Conservation (phyloP, 2,888 invertebrate species). For the Spodoptera exigua region DNA sequence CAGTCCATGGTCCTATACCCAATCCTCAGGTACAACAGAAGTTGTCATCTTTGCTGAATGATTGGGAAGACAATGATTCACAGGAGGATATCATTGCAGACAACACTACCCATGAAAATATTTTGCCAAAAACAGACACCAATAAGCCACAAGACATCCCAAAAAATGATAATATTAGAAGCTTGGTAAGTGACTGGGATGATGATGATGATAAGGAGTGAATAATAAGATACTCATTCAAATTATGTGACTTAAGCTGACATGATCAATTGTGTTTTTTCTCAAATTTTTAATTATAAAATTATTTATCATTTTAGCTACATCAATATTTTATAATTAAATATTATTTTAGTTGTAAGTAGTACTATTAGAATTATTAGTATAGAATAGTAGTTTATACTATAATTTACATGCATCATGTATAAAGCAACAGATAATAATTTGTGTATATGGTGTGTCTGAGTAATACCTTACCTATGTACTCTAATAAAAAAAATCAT, state of each 20-base stretch:
- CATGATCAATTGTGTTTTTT: conserved; percentile 3
- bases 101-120: conserved; percentile 19
- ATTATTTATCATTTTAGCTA: conserved; percentile 18
- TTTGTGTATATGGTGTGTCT: conserved; percentile 25
- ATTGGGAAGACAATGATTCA: conserved; percentile 87
- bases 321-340: conserved; percentile 30
- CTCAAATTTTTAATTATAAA: conserved; percentile 10
- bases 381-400: conserved; percentile 1
- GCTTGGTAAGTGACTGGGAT: conserved; percentile 87
- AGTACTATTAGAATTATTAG: conserved; percentile 43
- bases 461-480: conserved; percentile 1
- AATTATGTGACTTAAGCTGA: conserved; percentile 9
- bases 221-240: conserved; percentile 8
- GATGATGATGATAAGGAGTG: conserved; percentile 78
- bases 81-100: conserved; percentile 68
- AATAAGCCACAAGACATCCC: conserved; percentile 42
- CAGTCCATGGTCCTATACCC: conserved; percentile 42
- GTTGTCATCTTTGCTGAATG: conserved; percentile 82
- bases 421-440: conserved; percentile 44
- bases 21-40: conserved; percentile 67
- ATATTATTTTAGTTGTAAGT: conserved; percentile 43
- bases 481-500: no score
- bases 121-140: conserved; percentile 30
- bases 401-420: conserved; percentile 42
- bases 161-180: conserved; percentile 81